Percentiles rank a stretch among this genome's conserved stretches.
Evolutionary conservation across 2,113 vertebrate species (phyloP).

Genomic region (Megaceryle torquata): DNA sequence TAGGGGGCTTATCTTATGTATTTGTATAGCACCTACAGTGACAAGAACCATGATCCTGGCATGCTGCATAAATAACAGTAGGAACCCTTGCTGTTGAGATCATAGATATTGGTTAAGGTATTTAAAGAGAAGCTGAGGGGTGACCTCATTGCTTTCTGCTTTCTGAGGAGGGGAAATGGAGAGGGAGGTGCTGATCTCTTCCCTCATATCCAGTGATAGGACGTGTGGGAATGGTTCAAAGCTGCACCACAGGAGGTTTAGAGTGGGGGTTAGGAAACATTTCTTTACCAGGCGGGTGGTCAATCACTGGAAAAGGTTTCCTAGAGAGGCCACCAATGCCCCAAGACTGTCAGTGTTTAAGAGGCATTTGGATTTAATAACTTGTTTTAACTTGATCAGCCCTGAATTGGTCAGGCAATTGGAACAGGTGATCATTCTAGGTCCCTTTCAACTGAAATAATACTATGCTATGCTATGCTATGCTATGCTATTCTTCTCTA

Average conservation of each 20-base stretch:
- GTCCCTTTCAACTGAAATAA: not conserved
- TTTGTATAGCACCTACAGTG: not conserved
- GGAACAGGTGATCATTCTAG: not conserved
- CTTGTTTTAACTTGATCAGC: not conserved
- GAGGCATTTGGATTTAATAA: not conserved
- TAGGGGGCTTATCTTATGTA: not conserved
- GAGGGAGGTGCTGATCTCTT: not conserved
- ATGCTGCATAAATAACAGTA: not conserved
- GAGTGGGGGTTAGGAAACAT: not conserved
- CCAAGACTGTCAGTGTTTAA: not conserved
- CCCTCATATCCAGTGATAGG: accelerated
- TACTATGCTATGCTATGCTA: not conserved
- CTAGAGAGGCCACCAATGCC: not conserved
- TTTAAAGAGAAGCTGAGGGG: not conserved
- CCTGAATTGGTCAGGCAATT: not conserved
- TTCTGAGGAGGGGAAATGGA: not conserved
- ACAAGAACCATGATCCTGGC: not conserved
- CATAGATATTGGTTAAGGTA: not conserved
- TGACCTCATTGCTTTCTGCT: not conserved
- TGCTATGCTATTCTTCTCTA: not conserved
- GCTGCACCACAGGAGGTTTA: not conserved
- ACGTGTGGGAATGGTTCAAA: not conserved
- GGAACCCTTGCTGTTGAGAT: not conserved
- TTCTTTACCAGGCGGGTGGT: accelerated
- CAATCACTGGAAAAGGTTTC: not conserved